Conservation (phyloP, 2,888 invertebrate species). For the Oithona nana region DNA sequence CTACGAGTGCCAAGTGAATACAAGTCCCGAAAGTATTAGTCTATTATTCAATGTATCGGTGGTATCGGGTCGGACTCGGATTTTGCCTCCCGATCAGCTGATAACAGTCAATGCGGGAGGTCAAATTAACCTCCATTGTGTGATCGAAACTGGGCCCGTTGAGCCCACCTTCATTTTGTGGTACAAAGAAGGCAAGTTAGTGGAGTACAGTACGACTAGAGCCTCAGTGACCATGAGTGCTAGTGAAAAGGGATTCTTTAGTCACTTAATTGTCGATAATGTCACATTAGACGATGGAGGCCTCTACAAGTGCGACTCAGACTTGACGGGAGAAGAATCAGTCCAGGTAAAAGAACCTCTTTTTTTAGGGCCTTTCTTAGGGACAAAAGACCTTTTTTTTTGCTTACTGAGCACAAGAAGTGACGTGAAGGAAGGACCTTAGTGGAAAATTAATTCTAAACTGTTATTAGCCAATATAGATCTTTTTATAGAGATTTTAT, state of each 20-base stretch:
- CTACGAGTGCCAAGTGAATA: conserved; percentile 10
- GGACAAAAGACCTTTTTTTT: not conserved
- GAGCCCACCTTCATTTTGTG: not conserved
- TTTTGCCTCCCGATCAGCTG: not conserved
- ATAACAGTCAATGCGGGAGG: not conserved
- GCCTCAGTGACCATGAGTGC: not conserved
- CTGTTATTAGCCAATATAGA: no score
- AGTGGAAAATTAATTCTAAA: no score
- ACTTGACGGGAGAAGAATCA: not conserved
- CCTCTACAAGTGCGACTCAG: conserved; percentile 1
- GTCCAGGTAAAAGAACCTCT: not conserved
- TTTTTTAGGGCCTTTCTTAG: not conserved
- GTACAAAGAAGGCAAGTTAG: not conserved
- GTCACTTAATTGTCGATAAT: not conserved
- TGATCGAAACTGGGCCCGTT: conserved; percentile 5
- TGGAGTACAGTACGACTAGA: not conserved
- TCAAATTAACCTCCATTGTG: not conserved
- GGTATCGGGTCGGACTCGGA: not conserved
- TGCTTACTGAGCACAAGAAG: not conserved
- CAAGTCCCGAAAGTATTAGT: not conserved
- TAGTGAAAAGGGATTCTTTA: not conserved
- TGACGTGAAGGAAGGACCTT: not conserved
- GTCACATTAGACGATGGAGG: not conserved
- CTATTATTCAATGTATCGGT: not conserved
- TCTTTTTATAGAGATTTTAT: no score